phyloP scores from a whole-genome alignment of 2,888 invertebrate species.

The Aproaerema taeniolella region DNA sequence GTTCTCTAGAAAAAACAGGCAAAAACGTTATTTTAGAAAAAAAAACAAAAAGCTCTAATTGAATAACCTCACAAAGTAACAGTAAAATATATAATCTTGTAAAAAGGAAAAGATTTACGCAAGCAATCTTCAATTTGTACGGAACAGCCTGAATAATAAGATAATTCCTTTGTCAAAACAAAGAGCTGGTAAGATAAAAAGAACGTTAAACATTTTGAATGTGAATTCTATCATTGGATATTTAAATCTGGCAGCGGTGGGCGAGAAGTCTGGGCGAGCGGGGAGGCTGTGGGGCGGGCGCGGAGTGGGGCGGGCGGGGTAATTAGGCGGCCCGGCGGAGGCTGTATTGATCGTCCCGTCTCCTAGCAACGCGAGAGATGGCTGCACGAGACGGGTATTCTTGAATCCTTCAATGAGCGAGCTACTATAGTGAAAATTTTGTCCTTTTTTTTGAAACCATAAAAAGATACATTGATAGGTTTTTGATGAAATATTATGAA shows the following conservation, averaged over 20 bases:
- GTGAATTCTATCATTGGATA: constrained; percentile 75
- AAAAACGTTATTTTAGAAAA: no score
- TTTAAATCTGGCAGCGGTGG: constrained; percentile 66
- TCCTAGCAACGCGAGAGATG: constrained; percentile 74
- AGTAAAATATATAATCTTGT: not conserved
- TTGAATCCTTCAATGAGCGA: no score
- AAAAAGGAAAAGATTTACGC: not conserved
- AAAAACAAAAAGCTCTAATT: no score
- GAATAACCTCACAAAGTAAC: no score
- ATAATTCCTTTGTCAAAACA: constrained; percentile 24
- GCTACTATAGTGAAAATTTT: no score
- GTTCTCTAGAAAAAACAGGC: no score
- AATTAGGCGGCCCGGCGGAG: constrained; percentile 77
- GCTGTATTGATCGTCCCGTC: constrained; percentile 74
- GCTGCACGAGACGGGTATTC: constrained; percentile 58
- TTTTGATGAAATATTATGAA: no score
- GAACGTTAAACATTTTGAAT: constrained; percentile 64
- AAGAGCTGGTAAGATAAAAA: constrained; percentile 46
- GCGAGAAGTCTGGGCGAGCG: constrained; percentile 46
- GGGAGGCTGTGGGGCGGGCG: constrained; percentile 25
- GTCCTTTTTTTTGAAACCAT: no score
- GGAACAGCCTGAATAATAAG: constrained; percentile 13
- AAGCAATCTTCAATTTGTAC: constrained; percentile 7
- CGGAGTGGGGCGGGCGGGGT: constrained; percentile 36
- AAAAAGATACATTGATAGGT: no score